Conservation (phyloP, 2,113 vertebrate species). For the Vicugna pacos region DNA sequence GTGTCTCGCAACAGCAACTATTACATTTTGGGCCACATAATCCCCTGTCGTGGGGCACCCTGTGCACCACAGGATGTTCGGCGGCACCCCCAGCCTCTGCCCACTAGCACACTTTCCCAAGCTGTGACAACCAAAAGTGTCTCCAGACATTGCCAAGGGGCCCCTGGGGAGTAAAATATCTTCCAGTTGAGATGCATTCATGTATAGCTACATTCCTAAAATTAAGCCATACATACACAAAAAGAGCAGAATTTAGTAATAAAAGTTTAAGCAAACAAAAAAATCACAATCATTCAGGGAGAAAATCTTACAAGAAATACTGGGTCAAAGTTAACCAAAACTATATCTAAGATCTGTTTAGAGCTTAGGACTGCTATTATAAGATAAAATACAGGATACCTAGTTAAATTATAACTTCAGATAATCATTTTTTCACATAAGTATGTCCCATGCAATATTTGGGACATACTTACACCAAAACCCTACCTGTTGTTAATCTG, state of each 20-base stretch:
- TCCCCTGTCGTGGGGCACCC: background rate
- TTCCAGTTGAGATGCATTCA: background rate
- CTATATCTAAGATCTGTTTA: background rate
- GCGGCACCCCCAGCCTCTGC: background rate
- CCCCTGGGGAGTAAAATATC: background rate
- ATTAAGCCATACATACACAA: background rate
- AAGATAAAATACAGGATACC: constrained; percentile 42
- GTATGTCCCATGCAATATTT: background rate
- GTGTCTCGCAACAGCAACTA: background rate
- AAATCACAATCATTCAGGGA: background rate
- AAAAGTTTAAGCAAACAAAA: constrained; percentile 17
- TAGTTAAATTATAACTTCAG: constrained; percentile 46
- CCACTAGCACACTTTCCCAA: background rate
- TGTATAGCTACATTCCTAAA: background rate
- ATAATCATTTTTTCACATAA: background rate
- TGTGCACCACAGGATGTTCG: background rate
- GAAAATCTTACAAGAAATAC: background rate
- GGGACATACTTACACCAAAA: background rate
- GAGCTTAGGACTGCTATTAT: background rate
- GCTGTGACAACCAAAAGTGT: background rate
- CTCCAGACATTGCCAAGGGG: background rate
- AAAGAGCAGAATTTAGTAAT: background rate
- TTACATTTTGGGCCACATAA: background rate
- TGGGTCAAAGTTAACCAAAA: background rate
- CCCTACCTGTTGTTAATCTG: background rate